Conservation (phyloP, 2,797 vertebrate species). For the Poecilia picta region DNA sequence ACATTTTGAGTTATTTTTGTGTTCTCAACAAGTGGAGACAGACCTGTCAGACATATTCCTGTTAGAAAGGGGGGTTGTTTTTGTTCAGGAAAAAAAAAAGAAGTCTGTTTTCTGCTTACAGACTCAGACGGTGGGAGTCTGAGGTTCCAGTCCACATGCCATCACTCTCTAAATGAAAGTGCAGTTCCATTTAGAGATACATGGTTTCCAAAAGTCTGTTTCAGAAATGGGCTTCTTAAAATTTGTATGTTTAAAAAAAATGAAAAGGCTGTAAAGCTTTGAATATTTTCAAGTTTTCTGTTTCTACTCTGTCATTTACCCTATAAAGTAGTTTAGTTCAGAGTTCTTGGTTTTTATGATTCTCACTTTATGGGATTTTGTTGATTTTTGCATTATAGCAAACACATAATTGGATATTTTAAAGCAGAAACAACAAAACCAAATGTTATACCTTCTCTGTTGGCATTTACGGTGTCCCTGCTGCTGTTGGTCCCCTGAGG, state of each 20-base stretch:
- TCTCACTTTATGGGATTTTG: not conserved
- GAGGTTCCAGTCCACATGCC: not conserved
- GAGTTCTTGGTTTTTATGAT: not conserved
- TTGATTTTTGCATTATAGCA: too few relatives aligned
- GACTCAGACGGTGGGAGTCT: not conserved
- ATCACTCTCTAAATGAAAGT: not conserved
- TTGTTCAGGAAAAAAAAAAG: not conserved
- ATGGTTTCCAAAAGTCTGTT: not conserved
- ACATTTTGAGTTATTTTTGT: not conserved
- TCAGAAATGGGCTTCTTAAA: constrained; percentile 1
- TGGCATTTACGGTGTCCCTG: constrained; percentile 46
- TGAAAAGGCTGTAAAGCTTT: not conserved
- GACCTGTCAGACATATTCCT: not conserved
- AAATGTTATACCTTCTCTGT: constrained; percentile 20
- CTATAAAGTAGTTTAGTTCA: not conserved
- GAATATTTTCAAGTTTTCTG: not conserved
- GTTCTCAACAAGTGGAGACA: not conserved
- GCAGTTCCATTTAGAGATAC: not conserved
- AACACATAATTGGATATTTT: not conserved
- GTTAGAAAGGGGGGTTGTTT: not conserved
- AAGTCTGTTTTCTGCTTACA: not conserved
- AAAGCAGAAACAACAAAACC: not conserved
- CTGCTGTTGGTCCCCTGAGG: constrained; percentile 57
- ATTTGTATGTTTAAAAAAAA: not conserved
- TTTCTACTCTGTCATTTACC: not conserved